These are phyloP conservation scores for Potamilus streckersoni DNA, from an alignment of 1,140 invertebrate genomes.

Conservation along the genomic window DNA sequence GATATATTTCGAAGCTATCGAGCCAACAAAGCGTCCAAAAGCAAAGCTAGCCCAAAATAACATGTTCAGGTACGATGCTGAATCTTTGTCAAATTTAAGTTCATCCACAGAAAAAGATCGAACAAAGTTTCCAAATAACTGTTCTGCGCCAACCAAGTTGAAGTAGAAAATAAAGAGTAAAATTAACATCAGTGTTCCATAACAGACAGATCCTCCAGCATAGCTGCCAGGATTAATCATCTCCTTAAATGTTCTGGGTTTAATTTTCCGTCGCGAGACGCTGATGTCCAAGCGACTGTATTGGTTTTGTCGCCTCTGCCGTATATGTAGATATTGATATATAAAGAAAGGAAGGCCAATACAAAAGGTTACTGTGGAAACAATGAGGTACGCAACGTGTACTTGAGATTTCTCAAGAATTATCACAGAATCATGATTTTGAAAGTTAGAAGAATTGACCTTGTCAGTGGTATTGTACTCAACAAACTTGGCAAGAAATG, in stretches of 20 bases:
- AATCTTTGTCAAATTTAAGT: conserved; percentile 16
- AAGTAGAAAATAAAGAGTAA: conserved; percentile 27
- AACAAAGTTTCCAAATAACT: conserved; percentile 40
- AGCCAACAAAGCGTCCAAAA: conserved; percentile 18
- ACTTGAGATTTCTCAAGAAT: conserved; percentile 25
- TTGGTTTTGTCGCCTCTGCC: not conserved
- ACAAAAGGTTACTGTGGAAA: conserved; percentile 9
- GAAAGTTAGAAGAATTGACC: not conserved
- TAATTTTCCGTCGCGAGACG: not conserved
- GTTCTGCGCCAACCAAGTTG: conserved; percentile 36
- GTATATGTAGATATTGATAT: conserved; percentile 8
- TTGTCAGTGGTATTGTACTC: not conserved
- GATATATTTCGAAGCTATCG: conserved; percentile 14
- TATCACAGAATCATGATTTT: not conserved
- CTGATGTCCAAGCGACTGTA: not conserved
- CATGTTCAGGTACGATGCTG: conserved; percentile 29
- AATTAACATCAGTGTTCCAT: conserved; percentile 30
- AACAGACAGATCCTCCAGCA: conserved; percentile 13
- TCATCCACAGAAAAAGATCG: conserved; percentile 30
- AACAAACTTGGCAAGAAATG: conserved; percentile 27
- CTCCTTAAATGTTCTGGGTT: not conserved
- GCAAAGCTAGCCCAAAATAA: conserved; percentile 28
- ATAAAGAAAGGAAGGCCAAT: conserved; percentile 26
- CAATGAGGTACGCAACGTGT: conserved; percentile 31
- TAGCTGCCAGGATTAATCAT: conserved; percentile 28